Percentiles rank a stretch among this genome's conserved stretches.
These are phyloP conservation scores for Lepus oiostolus DNA, from an alignment of 2,797 vertebrate species.

Conservation along the genomic window DNA sequence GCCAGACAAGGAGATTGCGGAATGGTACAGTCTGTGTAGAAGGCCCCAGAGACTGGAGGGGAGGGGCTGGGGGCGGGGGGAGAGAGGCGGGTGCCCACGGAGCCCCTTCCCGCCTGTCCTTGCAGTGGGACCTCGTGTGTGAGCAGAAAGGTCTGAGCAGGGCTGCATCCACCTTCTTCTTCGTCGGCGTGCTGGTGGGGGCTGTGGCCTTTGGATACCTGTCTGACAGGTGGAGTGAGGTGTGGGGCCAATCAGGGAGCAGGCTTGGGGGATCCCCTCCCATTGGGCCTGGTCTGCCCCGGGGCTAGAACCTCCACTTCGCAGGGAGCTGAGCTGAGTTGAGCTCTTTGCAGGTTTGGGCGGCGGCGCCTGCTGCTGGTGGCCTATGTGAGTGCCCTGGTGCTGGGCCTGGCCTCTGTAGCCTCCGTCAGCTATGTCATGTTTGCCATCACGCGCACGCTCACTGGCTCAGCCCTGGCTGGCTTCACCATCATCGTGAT, in stretches of 20 bases:
- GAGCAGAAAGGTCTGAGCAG: constrained; percentile 91
- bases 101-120: constrained; percentile 16
- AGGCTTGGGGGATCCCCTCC: not conserved
- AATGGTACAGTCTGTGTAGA: not conserved
- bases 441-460: constrained; percentile 90
- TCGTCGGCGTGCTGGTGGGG: constrained; percentile 91
- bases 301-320: not conserved
- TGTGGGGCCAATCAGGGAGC: not conserved
- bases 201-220: constrained; percentile 92
- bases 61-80: not conserved
- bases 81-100: not conserved
- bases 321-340: not conserved
- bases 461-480: constrained; percentile 90
- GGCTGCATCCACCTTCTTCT: constrained; percentile 92
- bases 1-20: not conserved
- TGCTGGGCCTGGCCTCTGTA: constrained; percentile 87
- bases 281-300: not conserved
- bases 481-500: constrained; percentile 91
- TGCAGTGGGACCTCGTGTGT: constrained; percentile 94
- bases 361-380: constrained; percentile 90
- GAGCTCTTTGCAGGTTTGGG: constrained; percentile 90
- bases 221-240: constrained; percentile 91
- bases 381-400: constrained; percentile 84
- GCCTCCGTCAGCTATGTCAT: constrained; percentile 91
- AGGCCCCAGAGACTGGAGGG: not conserved